Conservation (phyloP, 2,797 vertebrate species). For the Alfaro cultratus region DNA sequence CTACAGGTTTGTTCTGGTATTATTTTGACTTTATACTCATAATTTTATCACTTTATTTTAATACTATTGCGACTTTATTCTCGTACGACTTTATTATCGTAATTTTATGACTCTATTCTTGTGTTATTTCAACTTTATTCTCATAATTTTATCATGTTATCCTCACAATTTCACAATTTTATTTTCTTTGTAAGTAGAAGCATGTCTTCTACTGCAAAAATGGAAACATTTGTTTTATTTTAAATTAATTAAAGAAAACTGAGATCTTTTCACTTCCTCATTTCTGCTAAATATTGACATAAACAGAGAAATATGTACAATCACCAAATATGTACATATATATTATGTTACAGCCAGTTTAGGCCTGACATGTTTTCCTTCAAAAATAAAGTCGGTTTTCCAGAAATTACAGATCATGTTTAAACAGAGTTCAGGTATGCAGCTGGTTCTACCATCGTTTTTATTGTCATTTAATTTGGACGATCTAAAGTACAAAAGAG, state of each 20-base stretch:
- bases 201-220: background rate
- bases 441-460: background rate
- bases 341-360: no score
- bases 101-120: no score
- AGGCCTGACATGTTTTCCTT: background rate
- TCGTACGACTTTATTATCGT: no score
- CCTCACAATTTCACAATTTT: background rate
- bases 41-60: no score
- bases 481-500: background rate
- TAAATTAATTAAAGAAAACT: background rate
- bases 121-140: no score
- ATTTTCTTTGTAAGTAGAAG: no score
- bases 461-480: background rate
- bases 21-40: no score
- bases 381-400: background rate
- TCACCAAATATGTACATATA: no score
- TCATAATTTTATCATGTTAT: background rate
- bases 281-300: background rate
- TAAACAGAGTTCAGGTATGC: background rate
- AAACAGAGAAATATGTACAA: background rate
- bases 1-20: no score
- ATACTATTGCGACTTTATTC: no score
- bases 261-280: background rate
- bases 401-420: background rate
- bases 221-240: background rate